Base-by-base conservation (phyloP, 2,888 invertebrate species). In the Scrobipalpa costella region DNA sequence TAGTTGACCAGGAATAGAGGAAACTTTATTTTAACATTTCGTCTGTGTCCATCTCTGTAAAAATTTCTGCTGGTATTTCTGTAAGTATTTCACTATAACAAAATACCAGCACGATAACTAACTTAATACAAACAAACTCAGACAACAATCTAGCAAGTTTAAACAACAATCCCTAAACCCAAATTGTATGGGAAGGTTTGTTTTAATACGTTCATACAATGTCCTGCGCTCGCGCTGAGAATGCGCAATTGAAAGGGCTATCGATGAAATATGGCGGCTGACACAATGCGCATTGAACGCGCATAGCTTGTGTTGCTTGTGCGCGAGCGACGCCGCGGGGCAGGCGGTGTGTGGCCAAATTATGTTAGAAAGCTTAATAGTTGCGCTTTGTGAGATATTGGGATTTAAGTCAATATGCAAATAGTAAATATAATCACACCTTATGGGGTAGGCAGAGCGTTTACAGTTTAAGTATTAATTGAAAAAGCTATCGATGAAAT, bases 231-330 rank as follows among this genome's bases (percentile, higher is more conserved):
- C 9, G 58, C 11, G 40, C 58, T 69, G 71, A 71, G 70, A 76
- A 74, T 75, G 73, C 68, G 71, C 81, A 80, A 82, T 87, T 86
- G 84, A 84, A 86, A 82, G 76, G 77, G 76, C 81, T 77, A 84
- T 81, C 78, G 79, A 71, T 77, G 71, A 77, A 82, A 80, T 80
- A 81, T 80, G 74, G 76, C 66, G 67, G 58, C 64, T 64, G 68
- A 71, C 73, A 86, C 87, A 89, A 86, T 86, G 81, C 73, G 79
- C 80, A 86, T 85, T 85, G 78, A 84, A 63, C 47, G 40, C 57
- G 57, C 61, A 66, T 55, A 17, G 58, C 38, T 34, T 59, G 40
- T 21, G n/a, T 36, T 34, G 66, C 60, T 71, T 69, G n/a, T n/a
- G n/a, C n/a, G n/a, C n/a, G n/a, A 69, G 73, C 70, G 66, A 67